Conservation (phyloP, 2,888 invertebrate genomes). For the Epirrhoe tristata region DNA sequence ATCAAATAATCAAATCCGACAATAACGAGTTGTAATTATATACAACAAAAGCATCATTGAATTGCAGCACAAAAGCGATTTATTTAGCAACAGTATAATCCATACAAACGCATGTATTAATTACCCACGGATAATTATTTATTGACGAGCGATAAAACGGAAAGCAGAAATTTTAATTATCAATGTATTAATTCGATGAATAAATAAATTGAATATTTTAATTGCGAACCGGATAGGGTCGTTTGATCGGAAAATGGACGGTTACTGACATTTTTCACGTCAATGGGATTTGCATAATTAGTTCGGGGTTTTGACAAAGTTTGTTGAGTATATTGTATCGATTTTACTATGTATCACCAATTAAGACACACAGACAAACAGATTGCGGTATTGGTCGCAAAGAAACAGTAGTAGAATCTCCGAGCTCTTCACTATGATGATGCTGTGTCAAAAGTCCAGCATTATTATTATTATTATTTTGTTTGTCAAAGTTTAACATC, state of each 20-base stretch:
- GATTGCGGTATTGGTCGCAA: too few relatives aligned
- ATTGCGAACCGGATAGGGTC: constrained; percentile 13
- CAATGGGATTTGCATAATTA: constrained; percentile 11
- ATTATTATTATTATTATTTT: too few relatives aligned
- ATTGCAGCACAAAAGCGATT: constrained; percentile 15
- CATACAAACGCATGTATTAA: constrained; percentile 22
- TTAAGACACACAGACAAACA: too few relatives aligned
- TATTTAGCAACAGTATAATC: constrained; percentile 15
- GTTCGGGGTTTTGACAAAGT: neutral
- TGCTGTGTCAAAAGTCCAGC: too few relatives aligned
- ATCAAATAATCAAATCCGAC: neutral
- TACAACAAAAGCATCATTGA: constrained; percentile 4
- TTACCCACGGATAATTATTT: constrained; percentile 20
- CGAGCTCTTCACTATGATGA: too few relatives aligned
- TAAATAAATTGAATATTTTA: constrained; percentile 29
- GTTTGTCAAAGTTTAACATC: too few relatives aligned
- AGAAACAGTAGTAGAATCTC: too few relatives aligned
- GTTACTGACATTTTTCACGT: constrained; percentile 12
- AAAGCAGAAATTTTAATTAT: constrained; percentile 18
- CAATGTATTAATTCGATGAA: constrained; percentile 19
- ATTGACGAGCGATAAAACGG: constrained; percentile 21
- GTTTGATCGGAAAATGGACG: constrained; percentile 18
- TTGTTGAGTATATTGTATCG: neutral
- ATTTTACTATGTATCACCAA: neutral
- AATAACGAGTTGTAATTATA: neutral